phyloP scores from a whole-genome alignment of 2,888 invertebrate genomes.

The Nemoura dubitans region DNA sequence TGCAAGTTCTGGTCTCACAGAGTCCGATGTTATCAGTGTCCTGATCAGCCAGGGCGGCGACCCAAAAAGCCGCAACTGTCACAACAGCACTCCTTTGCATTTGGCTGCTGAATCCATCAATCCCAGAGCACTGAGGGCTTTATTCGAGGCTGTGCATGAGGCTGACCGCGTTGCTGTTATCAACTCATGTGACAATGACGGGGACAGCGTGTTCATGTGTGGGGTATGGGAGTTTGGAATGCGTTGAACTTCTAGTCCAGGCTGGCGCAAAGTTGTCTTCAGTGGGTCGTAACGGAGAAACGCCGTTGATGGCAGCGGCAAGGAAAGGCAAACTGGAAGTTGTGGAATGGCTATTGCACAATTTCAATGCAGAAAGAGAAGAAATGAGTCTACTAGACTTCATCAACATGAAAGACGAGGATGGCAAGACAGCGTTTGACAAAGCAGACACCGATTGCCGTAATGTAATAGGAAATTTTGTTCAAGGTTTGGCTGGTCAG shows the following conservation, averaged over 20 bases:
- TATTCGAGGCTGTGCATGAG: not conserved
- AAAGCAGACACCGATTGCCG: too few species aligned
- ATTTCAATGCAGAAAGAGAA: not conserved
- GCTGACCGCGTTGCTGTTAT: not conserved
- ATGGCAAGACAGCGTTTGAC: not conserved
- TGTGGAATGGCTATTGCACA: not conserved
- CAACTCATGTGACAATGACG: not conserved
- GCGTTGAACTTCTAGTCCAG: not conserved
- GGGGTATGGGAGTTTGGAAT: not conserved
- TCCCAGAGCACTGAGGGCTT: not conserved
- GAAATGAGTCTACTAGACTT: not conserved
- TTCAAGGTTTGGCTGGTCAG: too few species aligned
- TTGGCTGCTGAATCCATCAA: not conserved
- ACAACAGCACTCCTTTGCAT: not conserved
- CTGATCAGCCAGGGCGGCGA: conserved; percentile 29
- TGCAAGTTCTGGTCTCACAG: not conserved
- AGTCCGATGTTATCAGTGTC: conserved; percentile 13
- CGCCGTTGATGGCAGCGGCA: not conserved
- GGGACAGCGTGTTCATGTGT: not conserved
- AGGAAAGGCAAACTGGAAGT: not conserved
- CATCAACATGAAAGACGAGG: not conserved
- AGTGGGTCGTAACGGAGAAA: not conserved
- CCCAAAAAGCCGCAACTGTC: not conserved
- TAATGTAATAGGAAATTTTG: too few species aligned
- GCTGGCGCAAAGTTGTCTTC: not conserved